These are phyloP conservation scores for Limnothrissa miodon DNA, from an alignment of 2,113 vertebrate species.

Conservation along the genomic window DNA sequence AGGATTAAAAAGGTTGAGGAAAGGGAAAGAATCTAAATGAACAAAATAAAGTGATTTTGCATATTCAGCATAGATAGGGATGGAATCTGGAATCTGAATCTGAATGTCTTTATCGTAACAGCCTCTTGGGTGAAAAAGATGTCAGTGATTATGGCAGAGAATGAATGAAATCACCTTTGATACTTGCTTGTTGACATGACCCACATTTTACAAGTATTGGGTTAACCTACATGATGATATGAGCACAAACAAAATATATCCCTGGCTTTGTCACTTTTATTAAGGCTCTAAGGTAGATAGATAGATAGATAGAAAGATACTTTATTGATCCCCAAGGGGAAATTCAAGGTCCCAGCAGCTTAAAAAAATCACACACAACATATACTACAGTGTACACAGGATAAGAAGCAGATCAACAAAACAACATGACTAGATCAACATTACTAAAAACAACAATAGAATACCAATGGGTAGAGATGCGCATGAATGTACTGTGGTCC, in stretches of 20 bases:
- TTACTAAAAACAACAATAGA: no score
- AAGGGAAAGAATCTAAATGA: background rate
- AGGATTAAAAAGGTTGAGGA: background rate
- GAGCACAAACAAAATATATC: background rate
- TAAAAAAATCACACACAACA: no score
- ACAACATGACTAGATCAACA: no score
- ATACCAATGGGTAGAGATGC: no score
- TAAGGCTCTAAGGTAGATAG: background rate
- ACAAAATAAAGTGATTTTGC: background rate
- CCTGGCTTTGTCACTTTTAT: background rate
- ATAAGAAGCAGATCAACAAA: no score
- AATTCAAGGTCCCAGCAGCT: no score
- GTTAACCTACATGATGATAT: background rate
- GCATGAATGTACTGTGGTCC: no score
- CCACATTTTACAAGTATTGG: background rate
- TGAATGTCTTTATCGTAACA: background rate
- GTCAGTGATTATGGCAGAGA: background rate
- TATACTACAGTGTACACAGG: no score
- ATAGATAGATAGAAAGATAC: no score
- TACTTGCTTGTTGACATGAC: background rate
- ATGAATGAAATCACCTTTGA: background rate
- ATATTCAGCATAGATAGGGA: background rate
- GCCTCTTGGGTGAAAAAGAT: background rate
- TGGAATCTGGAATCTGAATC: background rate
- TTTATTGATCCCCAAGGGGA: no score